phyloP scores from a whole-genome alignment of 2,797 vertebrate genomes.

The Artibeus jamaicensis region DNA sequence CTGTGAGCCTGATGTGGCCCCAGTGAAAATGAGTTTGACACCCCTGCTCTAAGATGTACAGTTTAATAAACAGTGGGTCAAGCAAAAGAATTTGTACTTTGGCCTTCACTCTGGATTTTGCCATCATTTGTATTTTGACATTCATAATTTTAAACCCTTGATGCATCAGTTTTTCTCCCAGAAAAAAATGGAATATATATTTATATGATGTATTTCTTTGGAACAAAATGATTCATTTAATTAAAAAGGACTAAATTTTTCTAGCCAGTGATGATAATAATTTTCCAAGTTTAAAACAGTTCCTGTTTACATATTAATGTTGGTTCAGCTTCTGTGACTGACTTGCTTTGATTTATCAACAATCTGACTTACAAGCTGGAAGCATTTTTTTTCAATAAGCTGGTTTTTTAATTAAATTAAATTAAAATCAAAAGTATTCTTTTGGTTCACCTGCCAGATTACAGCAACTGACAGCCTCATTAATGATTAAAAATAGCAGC shows the following conservation, averaged over 20 bases:
- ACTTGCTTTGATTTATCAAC: conserved; percentile 50
- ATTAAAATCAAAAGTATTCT: conserved; percentile 79
- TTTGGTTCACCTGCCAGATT: conserved; percentile 79
- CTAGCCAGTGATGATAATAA: conserved; percentile 29
- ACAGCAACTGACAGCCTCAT: conserved; percentile 77
- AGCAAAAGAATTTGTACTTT: conserved; percentile 57
- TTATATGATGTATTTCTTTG: conserved; percentile 13
- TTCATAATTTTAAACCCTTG: conserved; percentile 45
- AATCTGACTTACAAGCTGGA: conserved; percentile 63
- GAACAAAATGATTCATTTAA: conserved; percentile 15
- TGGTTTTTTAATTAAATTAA: conserved; percentile 81
- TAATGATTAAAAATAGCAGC: conserved; percentile 80
- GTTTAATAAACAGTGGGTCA: conserved; percentile 23
- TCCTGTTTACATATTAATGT: conserved; percentile 35
- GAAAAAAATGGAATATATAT: conserved; percentile 30
- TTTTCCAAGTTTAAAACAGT: conserved; percentile 37
- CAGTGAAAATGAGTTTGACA: no score
- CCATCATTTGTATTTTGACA: conserved; percentile 22
- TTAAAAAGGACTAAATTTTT: conserved; percentile 45
- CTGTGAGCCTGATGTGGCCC: no score
- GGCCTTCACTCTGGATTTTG: conserved; percentile 39
- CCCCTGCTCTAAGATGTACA: not conserved
- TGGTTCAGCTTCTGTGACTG: not conserved
- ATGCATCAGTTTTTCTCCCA: conserved; percentile 23
- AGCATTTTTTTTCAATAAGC: conserved; percentile 67